phyloP scores from a whole-genome alignment of 2,888 invertebrate genomes.

The Linyphia triangularis region DNA sequence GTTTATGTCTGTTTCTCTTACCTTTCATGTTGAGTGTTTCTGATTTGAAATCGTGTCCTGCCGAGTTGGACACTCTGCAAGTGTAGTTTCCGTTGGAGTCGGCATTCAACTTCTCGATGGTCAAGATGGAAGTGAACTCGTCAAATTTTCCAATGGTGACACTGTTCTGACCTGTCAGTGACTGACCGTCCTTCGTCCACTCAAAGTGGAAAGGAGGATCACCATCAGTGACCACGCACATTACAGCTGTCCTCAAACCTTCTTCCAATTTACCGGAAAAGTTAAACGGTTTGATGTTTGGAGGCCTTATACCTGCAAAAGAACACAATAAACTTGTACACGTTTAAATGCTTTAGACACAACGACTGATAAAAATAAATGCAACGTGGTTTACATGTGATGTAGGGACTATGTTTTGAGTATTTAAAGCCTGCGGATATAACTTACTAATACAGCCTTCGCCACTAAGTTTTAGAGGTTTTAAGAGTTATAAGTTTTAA shows the following conservation, averaged over 20 bases:
- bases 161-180: background rate
- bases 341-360: background rate
- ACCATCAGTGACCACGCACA: constrained; percentile 49
- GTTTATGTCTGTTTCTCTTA: background rate
- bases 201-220: constrained; percentile 45
- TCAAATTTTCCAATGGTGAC: background rate
- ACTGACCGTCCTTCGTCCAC: constrained; percentile 53
- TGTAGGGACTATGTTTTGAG: background rate
- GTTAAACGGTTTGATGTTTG: background rate
- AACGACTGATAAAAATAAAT: background rate
- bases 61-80: constrained; percentile 48
- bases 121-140: constrained; percentile 36
- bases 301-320: constrained; percentile 5
- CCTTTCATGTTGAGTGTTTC: constrained; percentile 33
- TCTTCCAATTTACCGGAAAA: constrained; percentile 31
- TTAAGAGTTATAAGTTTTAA: no score
- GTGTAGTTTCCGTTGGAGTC: constrained; percentile 58
- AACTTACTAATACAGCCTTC: background rate
- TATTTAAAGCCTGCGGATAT: background rate
- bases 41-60: constrained; percentile 21
- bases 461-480: background rate
- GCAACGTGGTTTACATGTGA: background rate
- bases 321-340: background rate
- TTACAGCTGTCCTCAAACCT: constrained; percentile 23
- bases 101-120: constrained; percentile 14